A percentile compares a stretch with the other conserved stretches of the same genome.
These are phyloP conservation scores for Cynoglossus semilaevis DNA, from an alignment of 2,113 vertebrate genomes.

Conservation along the genomic window DNA sequence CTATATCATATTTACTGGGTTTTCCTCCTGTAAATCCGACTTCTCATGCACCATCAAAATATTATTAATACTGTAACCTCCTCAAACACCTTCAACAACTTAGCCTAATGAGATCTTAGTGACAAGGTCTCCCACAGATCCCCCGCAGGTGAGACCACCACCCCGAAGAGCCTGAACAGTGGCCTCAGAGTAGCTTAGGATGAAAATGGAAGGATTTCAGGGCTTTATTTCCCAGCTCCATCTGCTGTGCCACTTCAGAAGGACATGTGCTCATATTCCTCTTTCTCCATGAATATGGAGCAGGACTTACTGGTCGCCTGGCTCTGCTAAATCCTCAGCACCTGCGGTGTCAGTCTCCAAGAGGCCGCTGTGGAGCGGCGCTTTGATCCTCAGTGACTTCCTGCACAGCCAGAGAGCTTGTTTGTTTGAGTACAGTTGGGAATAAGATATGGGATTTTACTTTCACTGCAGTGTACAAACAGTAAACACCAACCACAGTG, in stretches of 20 bases:
- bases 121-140: conserved; percentile 14
- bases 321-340: conserved; percentile 56
- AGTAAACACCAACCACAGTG: conserved; percentile 4
- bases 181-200: conserved; percentile 7
- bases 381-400: conserved; percentile 56
- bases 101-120: conserved; percentile 25
- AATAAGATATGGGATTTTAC: conserved; percentile 24
- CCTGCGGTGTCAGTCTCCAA: conserved; percentile 45
- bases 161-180: conserved; percentile 18
- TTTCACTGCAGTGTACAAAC: neutral
- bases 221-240: conserved; percentile 32
- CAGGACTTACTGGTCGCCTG: conserved; percentile 43
- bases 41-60: no score
- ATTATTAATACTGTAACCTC: no score
- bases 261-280: conserved; percentile 42
- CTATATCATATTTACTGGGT: no score
- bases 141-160: neutral
- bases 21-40: no score
- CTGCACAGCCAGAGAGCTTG: conserved; percentile 11
- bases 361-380: conserved; percentile 13
- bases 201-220: conserved; percentile 26
- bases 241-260: conserved; percentile 33
- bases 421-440: conserved; percentile 19
- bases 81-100: neutral
- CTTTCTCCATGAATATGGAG: conserved; percentile 52